A percentile compares a stretch with the other conserved stretches of the same genome.
phyloP scores from a whole-genome alignment of 2,113 vertebrate genomes.

The Urocolius indicus region DNA sequence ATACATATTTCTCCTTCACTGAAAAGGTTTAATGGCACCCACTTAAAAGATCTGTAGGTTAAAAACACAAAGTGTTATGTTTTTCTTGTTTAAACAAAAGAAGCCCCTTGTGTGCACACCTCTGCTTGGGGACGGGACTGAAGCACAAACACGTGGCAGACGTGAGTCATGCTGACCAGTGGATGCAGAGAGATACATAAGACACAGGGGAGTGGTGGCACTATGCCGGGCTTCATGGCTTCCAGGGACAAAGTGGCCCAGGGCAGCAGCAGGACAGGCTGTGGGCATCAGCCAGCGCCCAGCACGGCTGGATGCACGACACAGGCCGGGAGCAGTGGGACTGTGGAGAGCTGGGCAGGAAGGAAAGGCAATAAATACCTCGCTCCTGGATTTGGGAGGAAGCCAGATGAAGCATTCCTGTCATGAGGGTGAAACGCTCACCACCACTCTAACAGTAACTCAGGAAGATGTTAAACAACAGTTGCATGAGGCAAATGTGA shows the following conservation, averaged over 20 bases:
- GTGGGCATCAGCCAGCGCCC: background rate
- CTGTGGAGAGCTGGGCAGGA: conserved; percentile 1
- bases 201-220: background rate
- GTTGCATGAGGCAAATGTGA: background rate
- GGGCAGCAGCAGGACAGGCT: background rate
- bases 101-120: background rate
- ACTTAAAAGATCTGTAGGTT: background rate
- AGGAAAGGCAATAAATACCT: conserved; percentile 50
- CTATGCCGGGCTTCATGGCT: accelerated
- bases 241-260: background rate
- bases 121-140: background rate
- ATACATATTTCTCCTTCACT: background rate
- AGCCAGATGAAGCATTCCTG: conserved; percentile 21
- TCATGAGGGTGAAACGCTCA: background rate
- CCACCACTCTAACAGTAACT: conserved; percentile 13
- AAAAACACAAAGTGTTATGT: background rate
- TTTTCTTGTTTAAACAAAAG: background rate
- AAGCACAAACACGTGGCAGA: background rate
- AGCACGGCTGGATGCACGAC: accelerated
- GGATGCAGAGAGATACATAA: background rate
- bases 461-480: background rate
- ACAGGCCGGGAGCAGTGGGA: background rate
- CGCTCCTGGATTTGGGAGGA: background rate
- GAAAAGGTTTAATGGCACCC: background rate
- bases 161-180: background rate